Evolutionary conservation across 2,888 invertebrate genomes (phyloP).

Genomic region (Habroteleia sp.): DNA sequence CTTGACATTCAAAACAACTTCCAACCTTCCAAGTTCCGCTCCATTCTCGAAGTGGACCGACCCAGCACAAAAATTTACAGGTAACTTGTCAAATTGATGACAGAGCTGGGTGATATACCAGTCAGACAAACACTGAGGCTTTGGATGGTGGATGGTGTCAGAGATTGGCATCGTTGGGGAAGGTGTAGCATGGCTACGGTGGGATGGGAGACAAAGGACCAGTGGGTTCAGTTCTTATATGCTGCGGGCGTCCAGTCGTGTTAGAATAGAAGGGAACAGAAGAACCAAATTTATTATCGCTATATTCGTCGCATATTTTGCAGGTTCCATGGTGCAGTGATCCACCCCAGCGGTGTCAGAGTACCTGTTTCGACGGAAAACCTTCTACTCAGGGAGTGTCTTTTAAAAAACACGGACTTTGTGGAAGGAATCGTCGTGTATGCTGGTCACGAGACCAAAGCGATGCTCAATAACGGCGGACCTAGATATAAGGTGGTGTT

Average conservation of each 20-base stretch:
- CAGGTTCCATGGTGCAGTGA: slow-evolving; percentile 92
- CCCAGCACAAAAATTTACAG: slow-evolving; percentile 98
- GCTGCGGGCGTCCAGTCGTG: too few relatives aligned
- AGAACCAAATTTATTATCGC: too few relatives aligned
- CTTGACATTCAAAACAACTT: slow-evolving; percentile 88
- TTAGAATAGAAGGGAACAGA: too few relatives aligned
- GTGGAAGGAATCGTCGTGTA: slow-evolving; percentile 98
- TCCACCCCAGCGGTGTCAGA: slow-evolving; percentile 89
- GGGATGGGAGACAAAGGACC: too few relatives aligned
- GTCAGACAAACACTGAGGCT: too few relatives aligned
- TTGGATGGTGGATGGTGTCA: too few relatives aligned
- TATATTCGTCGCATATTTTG: too few relatives aligned
- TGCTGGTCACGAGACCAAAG: slow-evolving; percentile 98
- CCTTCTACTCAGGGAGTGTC: slow-evolving; percentile 94
- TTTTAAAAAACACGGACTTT: slow-evolving; percentile 97
- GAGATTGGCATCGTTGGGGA: too few relatives aligned
- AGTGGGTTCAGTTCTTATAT: too few relatives aligned
- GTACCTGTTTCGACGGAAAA: slow-evolving; percentile 94
- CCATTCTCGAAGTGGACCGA: slow-evolving; percentile 94
- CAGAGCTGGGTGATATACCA: too few relatives aligned
- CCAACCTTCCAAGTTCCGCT: slow-evolving; percentile 90
- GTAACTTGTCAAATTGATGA: too few relatives aligned
- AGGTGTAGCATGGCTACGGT: too few relatives aligned
- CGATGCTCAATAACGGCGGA: slow-evolving; percentile 98
- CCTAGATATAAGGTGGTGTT: slow-evolving; percentile 84